phyloP scores from a whole-genome alignment of 2,888 invertebrate genomes.

The Aphodius granarius region DNA sequence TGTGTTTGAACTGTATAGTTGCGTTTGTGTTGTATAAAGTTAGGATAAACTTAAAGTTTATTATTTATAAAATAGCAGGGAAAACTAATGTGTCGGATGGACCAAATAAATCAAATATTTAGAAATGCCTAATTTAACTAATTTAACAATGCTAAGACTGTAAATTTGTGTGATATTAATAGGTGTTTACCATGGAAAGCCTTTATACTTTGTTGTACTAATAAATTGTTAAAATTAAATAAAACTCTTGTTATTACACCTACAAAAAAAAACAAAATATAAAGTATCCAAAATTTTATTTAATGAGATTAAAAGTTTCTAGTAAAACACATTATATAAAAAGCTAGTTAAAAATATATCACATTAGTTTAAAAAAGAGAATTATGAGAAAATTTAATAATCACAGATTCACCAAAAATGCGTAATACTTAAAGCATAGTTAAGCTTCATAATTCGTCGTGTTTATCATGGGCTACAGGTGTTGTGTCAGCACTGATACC shows the following conservation, averaged over 20 bases:
- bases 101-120: not conserved
- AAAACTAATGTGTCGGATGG: not conserved
- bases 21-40: constrained; percentile 53
- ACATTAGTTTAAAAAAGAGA: not conserved
- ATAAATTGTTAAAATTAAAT: not conserved
- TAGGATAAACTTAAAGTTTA: constrained; percentile 55
- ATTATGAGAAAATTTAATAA: not conserved
- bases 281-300: not conserved
- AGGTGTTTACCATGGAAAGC: not conserved
- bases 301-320: not conserved
- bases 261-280: not conserved
- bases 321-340: not conserved
- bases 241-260: not conserved
- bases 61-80: constrained; percentile 3
- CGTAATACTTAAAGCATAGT: not conserved
- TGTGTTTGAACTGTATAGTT: constrained; percentile 55
- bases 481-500: not conserved
- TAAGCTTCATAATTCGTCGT: constrained; percentile 21
- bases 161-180: not conserved
- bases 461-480: not conserved
- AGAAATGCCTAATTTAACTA: not conserved
- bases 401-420: not conserved
- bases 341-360: not conserved
- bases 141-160: not conserved
- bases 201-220: not conserved